phyloP scores from a whole-genome alignment of 2,888 invertebrate species.

The Tuberolachnus salignus region DNA sequence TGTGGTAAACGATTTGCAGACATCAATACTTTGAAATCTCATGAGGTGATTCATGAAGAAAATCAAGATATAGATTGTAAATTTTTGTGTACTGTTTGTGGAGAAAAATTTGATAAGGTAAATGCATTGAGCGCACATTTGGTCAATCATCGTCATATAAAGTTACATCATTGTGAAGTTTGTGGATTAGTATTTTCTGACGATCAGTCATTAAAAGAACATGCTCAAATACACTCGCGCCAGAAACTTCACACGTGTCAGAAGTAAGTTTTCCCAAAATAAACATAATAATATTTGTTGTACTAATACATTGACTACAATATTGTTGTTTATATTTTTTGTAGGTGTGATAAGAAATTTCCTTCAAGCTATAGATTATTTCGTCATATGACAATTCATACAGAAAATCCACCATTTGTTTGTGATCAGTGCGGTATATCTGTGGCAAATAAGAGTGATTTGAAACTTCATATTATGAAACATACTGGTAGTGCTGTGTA shows the following conservation, averaged over 20 bases:
- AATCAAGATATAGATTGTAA: conserved; percentile 46
- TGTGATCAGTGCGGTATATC: conserved; percentile 58
- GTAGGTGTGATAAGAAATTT: conserved; percentile 56
- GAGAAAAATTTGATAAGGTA: conserved; percentile 59
- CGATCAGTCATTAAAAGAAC: conserved; percentile 58
- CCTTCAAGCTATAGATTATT: conserved; percentile 57
- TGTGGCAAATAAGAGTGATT: conserved; percentile 58
- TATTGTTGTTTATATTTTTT: conserved; percentile 1
- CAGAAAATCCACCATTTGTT: conserved; percentile 57
- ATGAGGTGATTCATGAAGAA: conserved; percentile 57
- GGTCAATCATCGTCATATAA: conserved; percentile 57
- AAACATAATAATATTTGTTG: neutral
- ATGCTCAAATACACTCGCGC: conserved; percentile 55
- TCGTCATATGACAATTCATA: conserved; percentile 57
- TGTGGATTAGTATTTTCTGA: conserved; percentile 58
- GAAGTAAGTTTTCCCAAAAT: conserved; percentile 28
- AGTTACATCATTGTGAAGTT: conserved; percentile 57
- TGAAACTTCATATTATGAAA: conserved; percentile 58
- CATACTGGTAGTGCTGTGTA: conserved; percentile 58
- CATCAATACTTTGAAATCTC: conserved; percentile 58
- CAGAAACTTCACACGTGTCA: conserved; percentile 52
- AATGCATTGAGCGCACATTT: conserved; percentile 58
- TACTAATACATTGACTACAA: too few relatives aligned
- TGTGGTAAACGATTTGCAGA: conserved; percentile 59
- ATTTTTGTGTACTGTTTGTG: conserved; percentile 58